Evolutionary conservation across 1,140 invertebrate genomes (phyloP).

Genomic region (Whitmania pigra): DNA sequence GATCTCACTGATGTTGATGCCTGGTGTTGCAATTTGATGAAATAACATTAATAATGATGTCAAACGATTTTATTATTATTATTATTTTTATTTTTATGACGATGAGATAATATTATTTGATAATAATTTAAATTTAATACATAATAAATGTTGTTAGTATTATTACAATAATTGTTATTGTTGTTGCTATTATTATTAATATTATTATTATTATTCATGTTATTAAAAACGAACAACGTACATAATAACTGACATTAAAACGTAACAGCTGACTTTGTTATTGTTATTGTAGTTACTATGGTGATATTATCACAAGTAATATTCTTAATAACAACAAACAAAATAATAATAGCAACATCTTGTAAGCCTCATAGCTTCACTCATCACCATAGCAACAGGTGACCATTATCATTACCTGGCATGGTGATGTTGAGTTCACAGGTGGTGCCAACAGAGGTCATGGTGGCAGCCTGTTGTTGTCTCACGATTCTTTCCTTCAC

Average conservation of each 20-base stretch:
- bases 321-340: no score
- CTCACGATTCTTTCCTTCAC: conserved; percentile 40
- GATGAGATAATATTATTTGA: not conserved
- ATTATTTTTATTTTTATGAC: not conserved
- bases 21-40: conserved; percentile 40
- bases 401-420: conserved; percentile 51
- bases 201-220: not conserved
- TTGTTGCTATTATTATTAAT: not conserved
- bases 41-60: no score
- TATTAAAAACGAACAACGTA: no score
- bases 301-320: no score
- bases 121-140: conserved; percentile 6
- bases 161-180: not conserved
- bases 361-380: no score
- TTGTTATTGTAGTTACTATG: no score
- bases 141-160: not conserved
- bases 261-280: no score
- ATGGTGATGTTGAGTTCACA: conserved; percentile 93
- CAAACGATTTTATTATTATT: no score
- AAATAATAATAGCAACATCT: not conserved
- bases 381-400: no score
- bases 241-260: no score
- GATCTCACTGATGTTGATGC: conserved; percentile 80
- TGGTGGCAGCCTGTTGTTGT: conserved; percentile 75
- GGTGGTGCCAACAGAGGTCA: conserved; percentile 85